These are phyloP conservation scores for Ornithoptera alexandrae DNA, from an alignment of 2,888 invertebrate species.

Conservation along the genomic window DNA sequence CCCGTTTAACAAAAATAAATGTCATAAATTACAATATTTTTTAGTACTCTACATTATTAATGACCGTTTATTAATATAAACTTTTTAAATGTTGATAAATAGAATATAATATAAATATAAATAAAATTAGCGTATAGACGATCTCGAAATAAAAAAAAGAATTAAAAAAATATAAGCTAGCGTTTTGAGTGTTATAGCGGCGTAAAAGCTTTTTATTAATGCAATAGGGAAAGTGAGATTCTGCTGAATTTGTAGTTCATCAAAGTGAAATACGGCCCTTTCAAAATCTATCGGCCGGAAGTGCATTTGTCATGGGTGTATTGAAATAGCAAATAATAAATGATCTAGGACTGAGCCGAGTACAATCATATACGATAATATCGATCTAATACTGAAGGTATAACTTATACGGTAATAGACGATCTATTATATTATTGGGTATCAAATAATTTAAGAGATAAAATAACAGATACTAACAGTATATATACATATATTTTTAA, in stretches of 20 bases:
- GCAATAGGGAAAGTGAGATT: slow-evolving; percentile 1
- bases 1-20: background rate
- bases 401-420: background rate
- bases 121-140: no score
- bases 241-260: slow-evolving; percentile 3
- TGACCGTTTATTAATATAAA: background rate
- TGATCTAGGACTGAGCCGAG: background rate
- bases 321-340: background rate
- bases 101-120: no score
- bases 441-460: background rate
- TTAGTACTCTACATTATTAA: background rate
- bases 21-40: background rate
- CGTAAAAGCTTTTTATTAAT: slow-evolving; percentile 5
- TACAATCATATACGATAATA: background rate
- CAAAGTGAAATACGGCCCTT: background rate
- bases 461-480: background rate
- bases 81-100: background rate
- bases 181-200: background rate
- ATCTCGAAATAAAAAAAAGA: background rate
- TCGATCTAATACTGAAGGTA: background rate
- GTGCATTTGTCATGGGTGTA: slow-evolving; percentile 1
- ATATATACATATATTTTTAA: background rate
- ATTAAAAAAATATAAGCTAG: background rate
- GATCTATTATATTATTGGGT: background rate
- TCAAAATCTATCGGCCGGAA: background rate